Base-by-base conservation (phyloP, 2,888 invertebrate genomes). In the Eucera pruinosa region DNA sequence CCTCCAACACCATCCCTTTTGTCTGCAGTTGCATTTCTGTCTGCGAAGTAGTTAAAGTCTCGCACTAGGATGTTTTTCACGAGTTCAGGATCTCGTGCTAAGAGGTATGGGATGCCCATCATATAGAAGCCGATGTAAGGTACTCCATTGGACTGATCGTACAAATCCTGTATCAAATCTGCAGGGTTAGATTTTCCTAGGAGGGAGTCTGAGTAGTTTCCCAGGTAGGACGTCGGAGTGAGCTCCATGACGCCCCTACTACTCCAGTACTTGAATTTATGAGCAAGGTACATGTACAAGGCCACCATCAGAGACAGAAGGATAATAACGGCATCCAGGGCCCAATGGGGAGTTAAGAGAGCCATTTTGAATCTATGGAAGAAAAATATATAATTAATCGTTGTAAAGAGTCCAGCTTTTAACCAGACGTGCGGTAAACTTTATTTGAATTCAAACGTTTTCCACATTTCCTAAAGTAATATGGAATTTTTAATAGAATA, bases 81-180 rank as follows among this genome's bases (percentile, higher is more conserved):
- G 2, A 94, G 69, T n/a, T 93, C 93, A 0, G 92, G 92, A 52
- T 94, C 93, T 1, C 93, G 91, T 13, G 93, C 78, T 2, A 94
- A 23, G n/a, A 94, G 61, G 0, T 86, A 89, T 0, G 94, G 94
- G 15, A 90, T 91, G 80, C 93, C 91, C 20, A 94, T 87, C 1
- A 92, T 69, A 36, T 87, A 90, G 87, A 80, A 93, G 77, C 84
- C 94, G 89, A 80, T 89, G 87, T 45, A 93, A 80, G 52, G 92
- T 83, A 76, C 85, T 80, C 76, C 91, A 61, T 85, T 85, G 18
- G 67, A 87, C 71, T 13, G 66, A 23, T 89, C 86, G 72, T 94
- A 93, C 0, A 93, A 64, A 0, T 91, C 88, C 6, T 89, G 90
- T 0, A 93, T 64, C 45, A 91, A 91, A 47, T 92, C 39, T 0